Evolutionary conservation across 2,797 vertebrate species (phyloP).

Genomic region (Coilia nasus): DNA sequence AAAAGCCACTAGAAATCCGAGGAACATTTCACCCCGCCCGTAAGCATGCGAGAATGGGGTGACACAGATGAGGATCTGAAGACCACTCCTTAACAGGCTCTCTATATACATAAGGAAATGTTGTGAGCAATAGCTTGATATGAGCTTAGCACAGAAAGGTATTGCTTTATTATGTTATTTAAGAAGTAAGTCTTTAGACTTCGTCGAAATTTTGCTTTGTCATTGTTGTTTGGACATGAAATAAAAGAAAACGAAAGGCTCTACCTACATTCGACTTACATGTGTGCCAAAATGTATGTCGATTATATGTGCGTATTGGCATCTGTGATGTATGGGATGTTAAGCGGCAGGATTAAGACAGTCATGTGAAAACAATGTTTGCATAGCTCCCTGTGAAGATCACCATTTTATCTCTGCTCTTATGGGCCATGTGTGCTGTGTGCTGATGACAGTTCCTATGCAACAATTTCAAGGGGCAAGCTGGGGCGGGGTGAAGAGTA

Average conservation of each 20-base stretch:
- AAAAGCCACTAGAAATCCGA: background rate
- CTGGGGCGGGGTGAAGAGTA: background rate
- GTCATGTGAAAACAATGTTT: slow-evolving; percentile 24
- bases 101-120: background rate
- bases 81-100: background rate
- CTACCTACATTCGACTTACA: background rate
- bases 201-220: background rate
- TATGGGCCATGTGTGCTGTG: slow-evolving; percentile 2
- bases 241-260: background rate
- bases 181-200: background rate
- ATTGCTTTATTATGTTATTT: background rate
- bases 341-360: slow-evolving; percentile 23
- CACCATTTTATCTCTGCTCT: background rate
- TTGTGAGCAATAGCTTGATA: background rate
- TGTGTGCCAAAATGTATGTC: background rate
- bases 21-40: background rate
- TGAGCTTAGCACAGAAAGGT: background rate
- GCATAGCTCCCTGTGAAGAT: slow-evolving; percentile 28
- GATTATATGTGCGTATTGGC: background rate
- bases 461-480: background rate
- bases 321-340: slow-evolving; percentile 31
- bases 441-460: slow-evolving; percentile 25
- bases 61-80: slow-evolving; percentile 5
- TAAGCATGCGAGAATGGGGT: background rate
- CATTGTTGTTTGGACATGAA: background rate